Percentiles rank a stretch among this genome's conserved stretches.
These are phyloP conservation scores for Melanotaenia boesemani DNA, from an alignment of 2,797 vertebrate species.

Conservation along the genomic window DNA sequence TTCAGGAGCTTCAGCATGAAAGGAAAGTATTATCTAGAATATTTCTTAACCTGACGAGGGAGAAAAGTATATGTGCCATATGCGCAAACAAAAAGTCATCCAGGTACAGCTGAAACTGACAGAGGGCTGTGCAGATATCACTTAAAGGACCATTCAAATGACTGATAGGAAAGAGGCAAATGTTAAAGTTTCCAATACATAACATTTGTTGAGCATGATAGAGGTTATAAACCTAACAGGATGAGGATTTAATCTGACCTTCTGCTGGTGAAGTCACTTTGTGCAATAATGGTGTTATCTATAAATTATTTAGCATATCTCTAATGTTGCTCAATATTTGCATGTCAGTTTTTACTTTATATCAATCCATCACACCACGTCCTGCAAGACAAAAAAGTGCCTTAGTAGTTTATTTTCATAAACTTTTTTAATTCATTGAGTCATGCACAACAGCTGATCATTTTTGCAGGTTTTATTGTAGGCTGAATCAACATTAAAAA, in stretches of 20 bases:
- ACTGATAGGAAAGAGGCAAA: slow-evolving; percentile 13
- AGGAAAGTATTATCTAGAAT: slow-evolving; percentile 14
- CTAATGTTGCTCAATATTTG: slow-evolving; percentile 8
- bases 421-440: not conserved
- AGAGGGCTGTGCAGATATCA: not conserved
- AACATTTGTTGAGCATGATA: slow-evolving; percentile 35
- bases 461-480: not conserved
- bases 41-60: slow-evolving; percentile 2
- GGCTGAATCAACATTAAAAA: not conserved
- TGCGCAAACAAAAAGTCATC: not conserved
- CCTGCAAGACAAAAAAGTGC: not conserved
- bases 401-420: not conserved
- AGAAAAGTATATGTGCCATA: slow-evolving; percentile 17
- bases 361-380: not conserved
- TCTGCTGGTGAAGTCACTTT: slow-evolving; percentile 1
- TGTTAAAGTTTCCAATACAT: not conserved
- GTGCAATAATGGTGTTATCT: not conserved
- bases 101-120: not conserved
- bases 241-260: slow-evolving; percentile 6
- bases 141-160: slow-evolving; percentile 10
- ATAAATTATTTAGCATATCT: not conserved
- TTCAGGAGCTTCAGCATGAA: slow-evolving; percentile 53
- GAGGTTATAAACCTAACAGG: slow-evolving; percentile 12
- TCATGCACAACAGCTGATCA: not conserved
- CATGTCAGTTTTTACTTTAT: not conserved